Conservation (phyloP, 2,797 vertebrate species). For the Phrynocephalus vlangalii region DNA sequence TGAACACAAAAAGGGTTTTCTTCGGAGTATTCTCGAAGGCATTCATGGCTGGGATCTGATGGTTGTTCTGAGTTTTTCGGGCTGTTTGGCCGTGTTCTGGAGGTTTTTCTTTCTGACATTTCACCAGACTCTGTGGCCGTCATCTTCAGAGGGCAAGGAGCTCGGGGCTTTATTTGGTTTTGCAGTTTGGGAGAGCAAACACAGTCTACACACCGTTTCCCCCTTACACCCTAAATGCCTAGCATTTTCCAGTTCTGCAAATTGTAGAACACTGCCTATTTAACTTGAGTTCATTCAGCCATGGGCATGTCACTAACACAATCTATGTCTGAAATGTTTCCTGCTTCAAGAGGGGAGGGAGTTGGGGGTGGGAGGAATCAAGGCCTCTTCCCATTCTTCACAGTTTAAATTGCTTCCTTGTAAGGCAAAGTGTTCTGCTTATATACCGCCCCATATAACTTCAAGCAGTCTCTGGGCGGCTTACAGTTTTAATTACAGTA, state of each 20-base stretch:
- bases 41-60: no score
- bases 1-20: constrained; percentile 20
- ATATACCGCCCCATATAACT: no score
- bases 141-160: no score
- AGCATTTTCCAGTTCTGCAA: constrained; percentile 38
- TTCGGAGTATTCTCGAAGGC: no score
- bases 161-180: constrained; percentile 9
- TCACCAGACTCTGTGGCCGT: no score
- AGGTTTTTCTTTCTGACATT: no score
- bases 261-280: constrained; percentile 8
- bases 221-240: constrained; percentile 25
- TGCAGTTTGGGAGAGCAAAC: constrained; percentile 36
- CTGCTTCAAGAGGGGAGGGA: background rate
- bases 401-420: no score
- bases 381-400: background rate
- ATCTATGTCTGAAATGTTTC: constrained; percentile 6
- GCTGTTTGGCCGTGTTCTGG: no score
- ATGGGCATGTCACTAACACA: constrained; percentile 17
- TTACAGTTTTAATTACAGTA: no score
- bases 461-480: no score
- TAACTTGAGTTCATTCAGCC: constrained; percentile 1
- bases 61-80: no score
- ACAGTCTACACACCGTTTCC: constrained; percentile 30
- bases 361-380: background rate
- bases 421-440: no score